Conservation (phyloP, 1,140 invertebrate species). For the Scaptomyza graminum region DNA sequence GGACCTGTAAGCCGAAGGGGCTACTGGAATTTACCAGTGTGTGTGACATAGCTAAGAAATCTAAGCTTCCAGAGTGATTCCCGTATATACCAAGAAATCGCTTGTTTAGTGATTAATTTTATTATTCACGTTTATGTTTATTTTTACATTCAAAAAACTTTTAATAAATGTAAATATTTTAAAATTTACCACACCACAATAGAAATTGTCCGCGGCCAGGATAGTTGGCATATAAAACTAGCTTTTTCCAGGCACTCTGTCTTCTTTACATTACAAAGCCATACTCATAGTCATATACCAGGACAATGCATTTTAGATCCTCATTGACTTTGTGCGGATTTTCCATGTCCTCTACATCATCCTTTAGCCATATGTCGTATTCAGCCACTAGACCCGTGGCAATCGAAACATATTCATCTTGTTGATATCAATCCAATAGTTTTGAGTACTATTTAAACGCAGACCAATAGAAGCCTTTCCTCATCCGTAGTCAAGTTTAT, state of each 20-base stretch:
- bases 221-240: conserved; percentile 27
- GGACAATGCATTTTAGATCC: conserved; percentile 8
- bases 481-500: conserved; percentile 8
- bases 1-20: conserved; percentile 85
- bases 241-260: conserved; percentile 10
- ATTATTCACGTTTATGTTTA: too few species aligned
- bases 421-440: conserved; percentile 33
- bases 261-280: conserved; percentile 27
- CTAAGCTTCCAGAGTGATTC: background rate
- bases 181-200: conserved; percentile 24
- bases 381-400: conserved; percentile 8
- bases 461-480: conserved; percentile 2
- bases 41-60: background rate
- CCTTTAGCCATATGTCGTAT: background rate
- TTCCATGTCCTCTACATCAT: background rate
- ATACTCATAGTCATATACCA: conserved; percentile 12
- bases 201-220: conserved; percentile 24
- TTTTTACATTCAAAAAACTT: too few species aligned
- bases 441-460: conserved; percentile 2
- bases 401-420: conserved; percentile 27
- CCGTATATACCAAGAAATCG: too few species aligned
- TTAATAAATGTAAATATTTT: too few species aligned
- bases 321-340: background rate
- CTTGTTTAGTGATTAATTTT: too few species aligned
- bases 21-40: conserved; percentile 74